Evolutionary conservation across 2,113 vertebrate genomes (phyloP), one percentile per base, ranked within the genome.

Genomic region (Alaudala cheleensis): DNA sequence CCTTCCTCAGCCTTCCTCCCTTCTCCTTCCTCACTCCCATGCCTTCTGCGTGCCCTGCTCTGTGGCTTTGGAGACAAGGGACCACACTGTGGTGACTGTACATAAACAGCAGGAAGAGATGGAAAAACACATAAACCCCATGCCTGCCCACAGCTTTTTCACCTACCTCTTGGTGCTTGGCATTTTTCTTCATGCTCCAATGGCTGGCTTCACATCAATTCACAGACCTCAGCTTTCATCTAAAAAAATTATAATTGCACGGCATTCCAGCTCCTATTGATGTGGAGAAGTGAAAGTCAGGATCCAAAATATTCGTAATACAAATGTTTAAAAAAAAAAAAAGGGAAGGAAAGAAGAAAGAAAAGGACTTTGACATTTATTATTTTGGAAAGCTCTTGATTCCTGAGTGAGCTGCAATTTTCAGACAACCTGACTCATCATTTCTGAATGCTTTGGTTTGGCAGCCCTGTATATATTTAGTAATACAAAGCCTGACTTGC

Each of bases 351-450:
- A 45, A 20, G 25, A 13, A 20, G 10, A 31, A 42, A 40, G 3
- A 62, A 37, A 58, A 69, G 14, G 6, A 56, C 20, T 81, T 70
- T 54, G 79, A 92, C 80, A 66, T 83, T 58, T 86, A 90, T 90
- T 83, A 47, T 73, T 86, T 84, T 71, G 64, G 88, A 94, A 93
- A 86, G 82, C 76, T 83, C 64, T 78, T 78, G 29, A 81, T 89
- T 92, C 82, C 86, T 69, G 60, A 91, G 66, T 5, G 40, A 95
- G 73, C 53, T 10, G 5, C 1, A 2, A 91, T 86, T 79, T 84
- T 93, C 73, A 86, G 91, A 81, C 86, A 91, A 53, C 51, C 65
- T 97, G 95, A 97, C 86, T 95, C 95, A 97, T 92, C 91, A 95
- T 88, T 93, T 92, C 74, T 96, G 91, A 92, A 95, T 14, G 86